Evolutionary conservation across 2,888 invertebrate species (phyloP).

Genomic region (Ormyrus rosae): DNA sequence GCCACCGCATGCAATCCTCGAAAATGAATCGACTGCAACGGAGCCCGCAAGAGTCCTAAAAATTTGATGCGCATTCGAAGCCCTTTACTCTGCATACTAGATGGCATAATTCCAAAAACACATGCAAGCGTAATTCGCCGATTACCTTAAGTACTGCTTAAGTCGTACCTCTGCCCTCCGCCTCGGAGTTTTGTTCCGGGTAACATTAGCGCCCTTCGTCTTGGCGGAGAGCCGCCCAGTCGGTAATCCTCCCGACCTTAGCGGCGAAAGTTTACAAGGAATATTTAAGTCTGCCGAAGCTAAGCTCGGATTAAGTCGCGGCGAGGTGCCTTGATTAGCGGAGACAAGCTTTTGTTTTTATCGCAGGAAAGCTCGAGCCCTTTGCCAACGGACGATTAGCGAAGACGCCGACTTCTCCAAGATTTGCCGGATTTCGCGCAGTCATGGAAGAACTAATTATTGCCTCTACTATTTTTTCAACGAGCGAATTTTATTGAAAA

Average conservation of each 20-base stretch:
- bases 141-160: constrained; percentile 42
- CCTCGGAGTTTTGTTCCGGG: constrained; percentile 57
- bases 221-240: constrained; percentile 61
- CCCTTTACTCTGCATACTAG: no score
- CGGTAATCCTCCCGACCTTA: constrained; percentile 71
- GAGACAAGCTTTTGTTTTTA: constrained; percentile 69
- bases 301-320: constrained; percentile 73
- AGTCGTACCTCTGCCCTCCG: constrained; percentile 53
- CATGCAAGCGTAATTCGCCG: constrained; percentile 31
- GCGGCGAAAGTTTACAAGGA: constrained; percentile 73
- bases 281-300: constrained; percentile 72
- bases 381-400: no score
- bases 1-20: no score
- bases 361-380: constrained; percentile 3
- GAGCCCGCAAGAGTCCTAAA: no score
- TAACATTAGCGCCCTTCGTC: constrained; percentile 57
- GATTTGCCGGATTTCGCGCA: no score
- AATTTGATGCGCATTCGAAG: no score
- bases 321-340: constrained; percentile 70
- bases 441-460: no score
- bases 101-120: background rate
- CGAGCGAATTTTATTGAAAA: no score
- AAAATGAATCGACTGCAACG: no score
- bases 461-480: no score
- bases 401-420: no score